Evolutionary conservation across 2,888 invertebrate species (phyloP), one percentile per base, ranked within the genome.

Genomic region (Nemapogon koenigi): DNA sequence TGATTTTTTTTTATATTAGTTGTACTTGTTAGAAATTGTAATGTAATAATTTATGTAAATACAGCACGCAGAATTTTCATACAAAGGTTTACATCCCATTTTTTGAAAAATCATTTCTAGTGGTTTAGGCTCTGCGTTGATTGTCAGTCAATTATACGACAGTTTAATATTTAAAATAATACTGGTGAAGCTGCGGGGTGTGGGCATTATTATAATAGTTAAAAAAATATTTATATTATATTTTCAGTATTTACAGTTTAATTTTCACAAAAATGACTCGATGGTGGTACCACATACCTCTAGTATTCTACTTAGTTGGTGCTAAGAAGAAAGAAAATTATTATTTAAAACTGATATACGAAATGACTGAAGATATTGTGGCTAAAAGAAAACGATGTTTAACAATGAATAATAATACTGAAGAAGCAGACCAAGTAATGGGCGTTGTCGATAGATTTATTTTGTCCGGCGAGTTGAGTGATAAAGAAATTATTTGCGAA

Each of bases 261-360:
- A 49, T 68, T 2, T 71, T 66, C 44, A 44, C 47, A 10, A 64
- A 57, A 40, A 71, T 71, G 59, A 64, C 65, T 0, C 51, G 49
- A 36, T 72, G 70, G 69, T 73, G 70, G 70, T 51, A 68, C 0
- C 69, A 67, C 26, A 53, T 71, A 30, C 71, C 72, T 0, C 0
- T 65, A 0, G 42, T 72, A 2, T 63, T 50, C 43, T 63, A 64
- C 58, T 8, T 66, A 3, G 38, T 52, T 0, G 68, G 68, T 1
- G 48, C 41, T 3, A 50, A 51, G 36, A 51, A 45, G 14, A 44
- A 32, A n/a, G 54, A 66, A 8, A 38, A 50, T 2, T 38, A 53
- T 26, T 59, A 41, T 22, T 1, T 45, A 1, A 50, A 53, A 22
- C 3, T 54, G 2, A 18, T 64, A 0, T 49, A 63, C 26, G 57